phyloP scores from a whole-genome alignment of 2,113 vertebrate species.

The Menidia beryllina region DNA sequence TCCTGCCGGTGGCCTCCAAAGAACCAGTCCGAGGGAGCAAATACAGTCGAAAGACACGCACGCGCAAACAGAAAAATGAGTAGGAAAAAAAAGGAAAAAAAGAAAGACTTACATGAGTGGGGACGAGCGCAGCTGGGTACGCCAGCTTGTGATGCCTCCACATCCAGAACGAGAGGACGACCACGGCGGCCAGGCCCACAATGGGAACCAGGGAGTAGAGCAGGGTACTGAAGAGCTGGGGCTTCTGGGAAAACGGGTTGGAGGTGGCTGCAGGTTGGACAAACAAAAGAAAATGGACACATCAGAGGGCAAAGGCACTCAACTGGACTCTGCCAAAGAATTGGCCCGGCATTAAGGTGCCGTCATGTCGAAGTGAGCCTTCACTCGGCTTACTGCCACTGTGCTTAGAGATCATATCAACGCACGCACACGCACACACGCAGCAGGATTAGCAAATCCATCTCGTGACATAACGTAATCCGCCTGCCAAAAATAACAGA shows the following conservation, averaged over 20 bases:
- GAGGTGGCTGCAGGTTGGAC: slow-evolving; percentile 87
- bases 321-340: not conserved
- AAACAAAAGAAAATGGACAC: not conserved
- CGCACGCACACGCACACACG: slow-evolving; percentile 13
- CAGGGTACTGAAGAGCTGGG: slow-evolving; percentile 93
- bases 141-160: slow-evolving; percentile 98
- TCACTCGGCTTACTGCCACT: slow-evolving; percentile 48
- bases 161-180: slow-evolving; percentile 98
- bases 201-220: slow-evolving; percentile 96
- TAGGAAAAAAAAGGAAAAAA: not conserved
- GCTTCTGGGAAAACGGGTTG: slow-evolving; percentile 91
- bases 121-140: slow-evolving; percentile 96
- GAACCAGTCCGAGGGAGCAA: not conserved
- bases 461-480: slow-evolving; percentile 77
- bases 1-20: slow-evolving; percentile 21
- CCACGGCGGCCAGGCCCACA: slow-evolving; percentile 91
- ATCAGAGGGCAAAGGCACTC: not conserved
- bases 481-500: slow-evolving; percentile 74
- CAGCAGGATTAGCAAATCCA: slow-evolving; percentile 67
- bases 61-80: slow-evolving; percentile 3
- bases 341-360: slow-evolving; percentile 41
- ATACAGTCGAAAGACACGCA: no score
- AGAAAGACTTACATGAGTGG: slow-evolving; percentile 91
- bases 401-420: slow-evolving; percentile 59
- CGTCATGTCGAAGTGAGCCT: slow-evolving; percentile 45